These are phyloP conservation scores for Sarcophilus harrisii DNA, from an alignment of 2,797 vertebrate genomes.

Conservation along the genomic window DNA sequence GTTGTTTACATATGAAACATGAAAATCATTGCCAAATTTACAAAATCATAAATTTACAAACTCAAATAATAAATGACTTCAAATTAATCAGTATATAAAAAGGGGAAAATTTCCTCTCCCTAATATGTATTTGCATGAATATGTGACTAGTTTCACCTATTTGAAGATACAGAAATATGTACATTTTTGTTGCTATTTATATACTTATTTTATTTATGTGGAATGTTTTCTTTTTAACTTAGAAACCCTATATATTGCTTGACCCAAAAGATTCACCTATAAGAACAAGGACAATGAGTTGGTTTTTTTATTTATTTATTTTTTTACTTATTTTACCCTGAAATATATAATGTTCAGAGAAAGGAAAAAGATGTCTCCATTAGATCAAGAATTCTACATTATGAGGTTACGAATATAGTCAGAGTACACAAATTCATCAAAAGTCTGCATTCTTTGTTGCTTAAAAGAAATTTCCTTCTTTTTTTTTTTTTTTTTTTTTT, in stretches of 20 bases:
- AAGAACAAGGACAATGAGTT: neutral
- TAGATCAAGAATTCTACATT: neutral
- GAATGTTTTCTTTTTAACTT: neutral
- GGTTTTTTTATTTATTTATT: neutral
- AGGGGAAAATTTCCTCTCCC: neutral
- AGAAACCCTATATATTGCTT: neutral
- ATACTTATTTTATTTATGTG: neutral
- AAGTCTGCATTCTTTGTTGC: neutral
- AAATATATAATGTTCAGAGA: neutral
- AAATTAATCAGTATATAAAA: neutral
- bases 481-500: too few species aligned
- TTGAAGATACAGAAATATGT: neutral
- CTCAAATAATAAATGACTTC: neutral
- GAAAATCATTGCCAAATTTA: neutral
- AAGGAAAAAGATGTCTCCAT: neutral
- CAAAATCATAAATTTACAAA: neutral
- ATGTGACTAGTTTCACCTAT: neutral
- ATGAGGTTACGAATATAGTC: neutral
- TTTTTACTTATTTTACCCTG: fast-evolving
- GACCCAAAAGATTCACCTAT: neutral
- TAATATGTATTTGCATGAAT: neutral
- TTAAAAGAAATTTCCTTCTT: neutral
- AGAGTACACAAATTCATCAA: slow-evolving; percentile 10
- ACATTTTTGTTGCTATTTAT: neutral
- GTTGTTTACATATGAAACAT: neutral